Percentiles rank a stretch among this genome's conserved stretches.
phyloP scores from a whole-genome alignment of 2,113 vertebrate species.

The Dasyurus viverrinus region DNA sequence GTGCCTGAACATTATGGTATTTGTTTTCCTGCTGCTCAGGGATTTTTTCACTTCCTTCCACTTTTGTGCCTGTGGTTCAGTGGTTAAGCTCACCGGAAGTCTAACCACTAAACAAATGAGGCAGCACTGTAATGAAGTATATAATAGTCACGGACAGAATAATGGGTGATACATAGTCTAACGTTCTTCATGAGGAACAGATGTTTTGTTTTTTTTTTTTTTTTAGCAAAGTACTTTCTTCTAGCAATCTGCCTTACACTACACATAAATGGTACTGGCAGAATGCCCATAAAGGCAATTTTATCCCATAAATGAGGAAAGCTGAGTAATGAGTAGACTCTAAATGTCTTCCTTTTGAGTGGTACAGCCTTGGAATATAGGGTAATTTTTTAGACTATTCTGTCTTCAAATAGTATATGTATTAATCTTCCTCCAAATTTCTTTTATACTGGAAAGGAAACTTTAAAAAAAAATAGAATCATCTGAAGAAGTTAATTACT shows the following conservation, averaged over 20 bases:
- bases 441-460: constrained; percentile 60
- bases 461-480: constrained; percentile 44
- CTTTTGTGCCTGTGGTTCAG: constrained; percentile 61
- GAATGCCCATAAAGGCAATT: constrained; percentile 56
- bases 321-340: constrained; percentile 63
- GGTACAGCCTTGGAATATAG: constrained; percentile 44
- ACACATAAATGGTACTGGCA: constrained; percentile 52
- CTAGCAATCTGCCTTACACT: constrained; percentile 53
- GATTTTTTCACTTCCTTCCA: constrained; percentile 60
- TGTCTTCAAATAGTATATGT: constrained; percentile 67
- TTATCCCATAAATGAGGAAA: constrained; percentile 64
- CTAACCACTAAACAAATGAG: constrained; percentile 45
- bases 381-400: constrained; percentile 46
- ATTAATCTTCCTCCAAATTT: constrained; percentile 58
- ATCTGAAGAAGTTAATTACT: constrained; percentile 74
- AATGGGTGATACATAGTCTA: constrained; percentile 49
- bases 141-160: constrained; percentile 62
- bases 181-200: constrained; percentile 56
- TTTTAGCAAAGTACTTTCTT: constrained; percentile 54
- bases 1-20: constrained; percentile 15
- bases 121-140: constrained; percentile 60
- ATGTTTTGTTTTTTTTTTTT: constrained; percentile 67
- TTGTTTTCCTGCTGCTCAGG: constrained; percentile 45
- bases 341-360: constrained; percentile 60
- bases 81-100: constrained; percentile 43